These are phyloP conservation scores for Panurus biarmicus DNA, from an alignment of 2,113 vertebrate species.

Conservation along the genomic window DNA sequence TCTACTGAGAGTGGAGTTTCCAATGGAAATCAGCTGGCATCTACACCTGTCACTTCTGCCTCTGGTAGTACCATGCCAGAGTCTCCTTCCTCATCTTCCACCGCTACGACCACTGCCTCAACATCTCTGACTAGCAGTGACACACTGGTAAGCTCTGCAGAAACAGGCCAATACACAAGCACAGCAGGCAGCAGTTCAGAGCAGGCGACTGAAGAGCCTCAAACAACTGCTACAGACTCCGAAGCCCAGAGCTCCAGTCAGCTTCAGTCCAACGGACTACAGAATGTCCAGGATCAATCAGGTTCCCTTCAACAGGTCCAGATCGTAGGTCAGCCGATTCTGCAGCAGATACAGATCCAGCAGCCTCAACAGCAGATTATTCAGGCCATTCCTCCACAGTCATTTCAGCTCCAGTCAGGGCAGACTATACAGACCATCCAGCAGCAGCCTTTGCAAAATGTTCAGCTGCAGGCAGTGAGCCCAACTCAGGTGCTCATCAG, in stretches of 20 bases:
- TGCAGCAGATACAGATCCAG: conserved; percentile 95
- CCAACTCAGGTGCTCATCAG: conserved; percentile 95
- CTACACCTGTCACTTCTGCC: conserved; percentile 74
- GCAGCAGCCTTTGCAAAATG: conserved; percentile 83
- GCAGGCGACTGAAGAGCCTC: conserved; percentile 75
- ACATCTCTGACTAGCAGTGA: conserved; percentile 75
- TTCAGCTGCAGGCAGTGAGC: conserved; percentile 90
- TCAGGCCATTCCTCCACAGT: conserved; percentile 83
- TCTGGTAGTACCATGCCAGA: conserved; percentile 74
- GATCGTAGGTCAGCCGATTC: conserved; percentile 89
- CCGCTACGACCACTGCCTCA: conserved; percentile 71
- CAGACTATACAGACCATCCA: conserved; percentile 86
- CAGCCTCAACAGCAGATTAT: conserved; percentile 82
- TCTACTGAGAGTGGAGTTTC: conserved; percentile 84
- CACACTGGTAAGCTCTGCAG: conserved; percentile 74
- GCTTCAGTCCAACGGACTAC: conserved; percentile 89
- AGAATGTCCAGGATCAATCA: conserved; percentile 77
- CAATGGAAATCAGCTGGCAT: conserved; percentile 86
- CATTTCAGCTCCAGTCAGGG: conserved; percentile 89
- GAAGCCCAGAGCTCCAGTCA: conserved; percentile 80
- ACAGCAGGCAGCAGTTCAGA: conserved; percentile 71
- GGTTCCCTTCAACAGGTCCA: conserved; percentile 91
- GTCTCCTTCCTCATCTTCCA: conserved; percentile 72
- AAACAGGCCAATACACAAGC: conserved; percentile 78
- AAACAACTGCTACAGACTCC: conserved; percentile 67